These are phyloP conservation scores for Drosophila mercatorum DNA, from an alignment of 2,888 invertebrate genomes.

Conservation along the genomic window DNA sequence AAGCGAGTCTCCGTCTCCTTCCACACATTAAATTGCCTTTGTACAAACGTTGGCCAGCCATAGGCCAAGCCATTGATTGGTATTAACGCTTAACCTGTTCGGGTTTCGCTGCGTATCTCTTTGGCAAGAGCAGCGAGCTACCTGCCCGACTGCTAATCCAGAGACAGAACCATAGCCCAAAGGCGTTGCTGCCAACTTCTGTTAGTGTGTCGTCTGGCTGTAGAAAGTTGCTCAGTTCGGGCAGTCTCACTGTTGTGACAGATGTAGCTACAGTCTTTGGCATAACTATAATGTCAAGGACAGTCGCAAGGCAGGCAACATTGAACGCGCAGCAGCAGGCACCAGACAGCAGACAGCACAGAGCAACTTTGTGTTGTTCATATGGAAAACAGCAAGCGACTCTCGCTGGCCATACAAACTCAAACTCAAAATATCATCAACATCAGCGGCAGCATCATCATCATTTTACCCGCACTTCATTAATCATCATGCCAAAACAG, in stretches of 20 bases:
- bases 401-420: slow-evolving; percentile 4
- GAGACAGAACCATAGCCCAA: slow-evolving; percentile 11
- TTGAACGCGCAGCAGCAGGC: no score
- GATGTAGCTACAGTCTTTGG: slow-evolving; percentile 22
- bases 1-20: slow-evolving; percentile 39
- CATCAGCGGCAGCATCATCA: slow-evolving; percentile 42
- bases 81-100: slow-evolving; percentile 78
- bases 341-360: background rate
- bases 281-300: slow-evolving; percentile 51
- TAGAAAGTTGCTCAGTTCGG: slow-evolving; percentile 47
- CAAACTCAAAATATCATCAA: slow-evolving; percentile 31
- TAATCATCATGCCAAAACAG: slow-evolving; percentile 84
- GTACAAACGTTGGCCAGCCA: slow-evolving; percentile 35
- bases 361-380: slow-evolving; percentile 46
- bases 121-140: slow-evolving; percentile 10
- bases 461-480: slow-evolving; percentile 83
- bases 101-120: slow-evolving; percentile 14
- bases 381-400: slow-evolving; percentile 45
- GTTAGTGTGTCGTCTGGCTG: slow-evolving; percentile 9
- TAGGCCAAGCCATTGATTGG: slow-evolving; percentile 72
- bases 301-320: slow-evolving; percentile 25
- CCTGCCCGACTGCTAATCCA: slow-evolving; percentile 42
- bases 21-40: slow-evolving; percentile 60
- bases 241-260: slow-evolving; percentile 54
- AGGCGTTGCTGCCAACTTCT: slow-evolving; percentile 30